Percentiles rank a stretch among this genome's conserved stretches.
phyloP scores from a whole-genome alignment of 1,140 invertebrate species.

The Thaumatotibia leucotreta region DNA sequence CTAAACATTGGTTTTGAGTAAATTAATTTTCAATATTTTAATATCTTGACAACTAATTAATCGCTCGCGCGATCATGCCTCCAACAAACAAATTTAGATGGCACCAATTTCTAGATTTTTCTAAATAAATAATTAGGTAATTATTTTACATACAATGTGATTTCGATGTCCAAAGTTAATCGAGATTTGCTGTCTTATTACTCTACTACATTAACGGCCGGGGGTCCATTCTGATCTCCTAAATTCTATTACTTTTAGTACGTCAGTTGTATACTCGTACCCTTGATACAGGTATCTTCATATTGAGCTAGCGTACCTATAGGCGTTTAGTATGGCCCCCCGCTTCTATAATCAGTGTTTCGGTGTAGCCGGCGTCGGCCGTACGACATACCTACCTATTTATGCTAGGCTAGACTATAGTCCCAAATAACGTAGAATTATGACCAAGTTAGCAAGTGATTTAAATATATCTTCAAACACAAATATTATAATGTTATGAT shows the following conservation, averaged over 20 bases:
- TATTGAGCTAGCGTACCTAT: not conserved
- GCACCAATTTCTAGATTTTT: constrained; percentile 41
- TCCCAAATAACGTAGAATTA: constrained; percentile 58
- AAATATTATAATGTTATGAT: constrained; percentile 33
- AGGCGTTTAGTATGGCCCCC: not conserved
- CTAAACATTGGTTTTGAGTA: no score
- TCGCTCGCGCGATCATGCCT: not conserved
- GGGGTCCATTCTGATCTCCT: not conserved
- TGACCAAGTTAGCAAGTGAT: constrained; percentile 66
- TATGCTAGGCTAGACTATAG: constrained; percentile 66
- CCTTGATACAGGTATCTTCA: not conserved
- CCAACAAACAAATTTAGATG: constrained; percentile 29
- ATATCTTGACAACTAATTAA: not conserved
- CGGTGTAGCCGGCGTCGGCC: constrained; percentile 26
- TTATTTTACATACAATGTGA: constrained; percentile 46
- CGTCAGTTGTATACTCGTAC: not conserved
- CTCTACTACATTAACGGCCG: constrained; percentile 1
- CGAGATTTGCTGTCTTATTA: constrained; percentile 55
- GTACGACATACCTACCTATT: constrained; percentile 41
- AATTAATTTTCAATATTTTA: no score
- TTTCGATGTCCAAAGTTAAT: constrained; percentile 63
- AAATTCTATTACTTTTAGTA: not conserved
- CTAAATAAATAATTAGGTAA: constrained; percentile 21
- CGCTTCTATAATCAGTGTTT: constrained; percentile 27
- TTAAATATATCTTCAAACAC: constrained; percentile 62